Conservation (phyloP, 2,113 vertebrate genomes). For the Tragulus kanchil region DNA sequence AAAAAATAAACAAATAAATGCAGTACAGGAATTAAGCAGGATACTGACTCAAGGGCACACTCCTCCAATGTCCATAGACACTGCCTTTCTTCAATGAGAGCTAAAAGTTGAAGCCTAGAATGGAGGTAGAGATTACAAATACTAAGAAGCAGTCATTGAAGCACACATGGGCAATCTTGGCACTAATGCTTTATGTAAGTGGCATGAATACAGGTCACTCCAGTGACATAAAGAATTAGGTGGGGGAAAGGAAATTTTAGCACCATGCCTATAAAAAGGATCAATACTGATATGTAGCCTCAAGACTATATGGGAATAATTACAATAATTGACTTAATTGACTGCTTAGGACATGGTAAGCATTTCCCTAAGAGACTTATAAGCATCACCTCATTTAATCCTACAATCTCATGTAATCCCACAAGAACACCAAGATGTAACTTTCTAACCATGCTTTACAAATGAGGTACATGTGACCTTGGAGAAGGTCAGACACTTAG, state of each 20-base stretch:
- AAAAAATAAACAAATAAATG: background rate
- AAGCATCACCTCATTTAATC: background rate
- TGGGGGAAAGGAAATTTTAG: background rate
- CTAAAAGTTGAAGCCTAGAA: background rate
- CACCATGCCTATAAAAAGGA: background rate
- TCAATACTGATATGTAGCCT: background rate
- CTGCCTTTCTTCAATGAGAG: background rate
- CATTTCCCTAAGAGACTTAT: background rate
- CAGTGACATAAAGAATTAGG: background rate
- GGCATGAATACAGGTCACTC: background rate
- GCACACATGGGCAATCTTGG: background rate
- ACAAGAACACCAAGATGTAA: background rate
- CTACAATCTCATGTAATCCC: background rate
- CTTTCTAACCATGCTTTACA: background rate
- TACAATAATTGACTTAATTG: background rate
- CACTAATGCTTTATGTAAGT: background rate
- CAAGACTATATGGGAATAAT: background rate
- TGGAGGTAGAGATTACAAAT: background rate
- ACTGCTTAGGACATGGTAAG: background rate
- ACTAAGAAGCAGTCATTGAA: slow-evolving; percentile 10
- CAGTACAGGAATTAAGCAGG: background rate
- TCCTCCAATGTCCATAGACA: background rate
- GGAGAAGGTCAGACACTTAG: background rate
- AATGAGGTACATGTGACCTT: background rate
- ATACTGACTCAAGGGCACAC: background rate